These are phyloP conservation scores for Eulimnadia texana DNA, from an alignment of 1,140 invertebrate genomes.

Conservation along the genomic window DNA sequence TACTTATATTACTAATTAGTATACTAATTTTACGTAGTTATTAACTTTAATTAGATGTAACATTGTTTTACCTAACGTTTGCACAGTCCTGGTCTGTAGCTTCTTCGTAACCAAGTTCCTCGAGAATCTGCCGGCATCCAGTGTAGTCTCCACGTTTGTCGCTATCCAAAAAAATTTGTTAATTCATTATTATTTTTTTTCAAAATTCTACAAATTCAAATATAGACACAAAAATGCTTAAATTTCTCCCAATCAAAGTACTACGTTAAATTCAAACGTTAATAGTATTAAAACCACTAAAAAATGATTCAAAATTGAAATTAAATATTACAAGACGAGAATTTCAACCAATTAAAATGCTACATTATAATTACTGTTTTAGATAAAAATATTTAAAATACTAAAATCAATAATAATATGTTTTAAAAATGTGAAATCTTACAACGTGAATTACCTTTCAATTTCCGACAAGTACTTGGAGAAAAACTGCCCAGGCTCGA, in stretches of 20 bases:
- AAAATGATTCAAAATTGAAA: background rate
- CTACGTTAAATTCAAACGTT: too few relatives aligned
- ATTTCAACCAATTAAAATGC: background rate
- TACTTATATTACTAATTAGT: too few relatives aligned
- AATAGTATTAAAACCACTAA: constrained; percentile 16
- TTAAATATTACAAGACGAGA: constrained; percentile 6
- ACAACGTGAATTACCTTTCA: constrained; percentile 59
- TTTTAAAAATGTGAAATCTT: constrained; percentile 1
- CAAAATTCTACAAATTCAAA: too few relatives aligned
- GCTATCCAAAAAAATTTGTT: constrained; percentile 27
- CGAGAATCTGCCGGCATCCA: constrained; percentile 70
- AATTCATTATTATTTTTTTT: background rate
- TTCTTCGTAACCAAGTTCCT: constrained; percentile 64
- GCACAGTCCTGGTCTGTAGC: constrained; percentile 74
- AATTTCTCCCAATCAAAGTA: too few relatives aligned
- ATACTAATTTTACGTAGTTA: too few relatives aligned
- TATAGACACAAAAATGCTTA: too few relatives aligned
- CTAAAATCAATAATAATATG: too few relatives aligned
- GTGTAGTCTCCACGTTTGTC: constrained; percentile 63
- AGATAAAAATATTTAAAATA: too few relatives aligned
- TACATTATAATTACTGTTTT: too few relatives aligned
- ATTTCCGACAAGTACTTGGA: constrained; percentile 98
- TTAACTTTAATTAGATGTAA: too few relatives aligned
- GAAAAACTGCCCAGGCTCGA: constrained; percentile 62
- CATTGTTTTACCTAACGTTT: constrained; percentile 63